A percentile compares a stretch with the other conserved stretches of the same genome.
Evolutionary conservation across 30 jellyfish, hydroid and myxozoan genomes (phyloP).

Genomic region (Chrysaora quinquecirrha): DNA sequence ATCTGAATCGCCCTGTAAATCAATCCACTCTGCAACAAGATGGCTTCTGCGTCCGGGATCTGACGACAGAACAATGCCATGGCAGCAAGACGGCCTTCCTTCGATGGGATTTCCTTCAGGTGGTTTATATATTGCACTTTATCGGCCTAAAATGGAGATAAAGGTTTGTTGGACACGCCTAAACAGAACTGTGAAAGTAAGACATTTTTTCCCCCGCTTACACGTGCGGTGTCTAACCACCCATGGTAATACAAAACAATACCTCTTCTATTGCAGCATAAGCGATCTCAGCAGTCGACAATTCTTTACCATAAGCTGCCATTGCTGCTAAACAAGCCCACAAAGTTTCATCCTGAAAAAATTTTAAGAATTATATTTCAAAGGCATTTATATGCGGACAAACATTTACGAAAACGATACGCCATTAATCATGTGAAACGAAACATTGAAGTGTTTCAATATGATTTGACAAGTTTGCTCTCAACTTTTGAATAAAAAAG

Average conservation of each 20-base stretch:
- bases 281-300: constrained; percentile 98
- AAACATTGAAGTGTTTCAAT: too few relatives aligned
- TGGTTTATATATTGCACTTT: constrained; percentile 91
- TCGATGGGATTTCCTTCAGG: constrained; percentile 93
- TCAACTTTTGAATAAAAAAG: too few relatives aligned
- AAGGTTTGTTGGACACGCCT: too few relatives aligned
- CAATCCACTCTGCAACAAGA: constrained; percentile 91
- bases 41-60: constrained; percentile 94
- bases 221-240: too few relatives aligned
- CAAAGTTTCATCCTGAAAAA: constrained; percentile 84
- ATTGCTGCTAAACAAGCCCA: constrained; percentile 99
- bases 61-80: constrained; percentile 97
- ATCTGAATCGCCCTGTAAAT: constrained; percentile 96
- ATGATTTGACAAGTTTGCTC: too few relatives aligned
- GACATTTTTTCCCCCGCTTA: too few relatives aligned
- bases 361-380: background rate
- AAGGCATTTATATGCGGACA: too few relatives aligned
- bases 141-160: constrained; percentile 68
- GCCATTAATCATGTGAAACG: too few relatives aligned
- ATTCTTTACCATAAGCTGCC: constrained; percentile 95
- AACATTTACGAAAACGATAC: too few relatives aligned
- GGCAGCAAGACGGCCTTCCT: constrained; percentile 97
- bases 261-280: constrained; percentile 99
- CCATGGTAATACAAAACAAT: background rate
- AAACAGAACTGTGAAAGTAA: too few relatives aligned